phyloP scores from a whole-genome alignment of 2,797 vertebrate species.

The Poecile montanus region DNA sequence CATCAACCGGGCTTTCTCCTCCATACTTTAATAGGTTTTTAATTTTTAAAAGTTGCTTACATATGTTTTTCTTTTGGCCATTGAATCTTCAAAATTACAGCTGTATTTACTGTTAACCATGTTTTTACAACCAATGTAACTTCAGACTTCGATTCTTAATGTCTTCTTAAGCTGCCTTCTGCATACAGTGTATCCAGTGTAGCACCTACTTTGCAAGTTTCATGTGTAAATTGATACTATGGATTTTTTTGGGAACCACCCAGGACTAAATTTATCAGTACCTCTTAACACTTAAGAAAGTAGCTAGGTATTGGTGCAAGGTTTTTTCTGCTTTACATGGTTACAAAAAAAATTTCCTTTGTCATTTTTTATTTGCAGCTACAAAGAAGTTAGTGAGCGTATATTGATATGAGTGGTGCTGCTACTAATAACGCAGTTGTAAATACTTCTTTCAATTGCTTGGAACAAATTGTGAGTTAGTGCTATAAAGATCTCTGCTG shows the following conservation, averaged over 20 bases:
- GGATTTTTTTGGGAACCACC: background rate
- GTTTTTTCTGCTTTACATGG: background rate
- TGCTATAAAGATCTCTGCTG: background rate
- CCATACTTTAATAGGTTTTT: conserved; percentile 14
- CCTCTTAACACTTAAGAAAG: background rate
- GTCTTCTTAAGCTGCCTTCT: background rate
- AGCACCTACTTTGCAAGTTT: background rate
- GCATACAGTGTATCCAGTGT: background rate
- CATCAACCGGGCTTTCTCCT: conserved; percentile 45
- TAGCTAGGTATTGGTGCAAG: background rate
- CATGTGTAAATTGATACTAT: background rate
- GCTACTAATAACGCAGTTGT: background rate
- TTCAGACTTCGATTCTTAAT: background rate
- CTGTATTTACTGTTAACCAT: background rate
- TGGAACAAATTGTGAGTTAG: background rate
- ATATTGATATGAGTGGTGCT: background rate
- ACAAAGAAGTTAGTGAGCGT: background rate
- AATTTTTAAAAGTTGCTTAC: conserved; percentile 26
- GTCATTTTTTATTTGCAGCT: background rate
- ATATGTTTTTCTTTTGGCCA: conserved; percentile 45
- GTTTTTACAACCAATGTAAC: background rate
- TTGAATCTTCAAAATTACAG: background rate
- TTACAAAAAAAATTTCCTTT: background rate
- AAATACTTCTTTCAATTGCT: background rate
- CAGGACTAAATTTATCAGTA: background rate